A percentile compares a stretch with the other conserved stretches of the same genome.
These are phyloP conservation scores for Nycteola revayana DNA, from an alignment of 2,888 invertebrate genomes.

Conservation along the genomic window DNA sequence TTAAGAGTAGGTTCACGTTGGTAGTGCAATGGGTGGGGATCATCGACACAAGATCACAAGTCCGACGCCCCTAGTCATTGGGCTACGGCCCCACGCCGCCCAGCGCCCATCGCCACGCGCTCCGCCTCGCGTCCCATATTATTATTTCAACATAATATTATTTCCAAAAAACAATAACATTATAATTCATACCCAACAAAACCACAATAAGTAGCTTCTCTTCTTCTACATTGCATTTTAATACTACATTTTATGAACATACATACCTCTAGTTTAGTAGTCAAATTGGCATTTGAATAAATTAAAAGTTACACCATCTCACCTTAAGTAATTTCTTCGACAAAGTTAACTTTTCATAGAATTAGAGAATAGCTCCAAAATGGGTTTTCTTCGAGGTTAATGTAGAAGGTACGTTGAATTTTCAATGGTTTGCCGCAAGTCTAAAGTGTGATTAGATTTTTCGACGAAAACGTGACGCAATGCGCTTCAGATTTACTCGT, in stretches of 20 bases:
- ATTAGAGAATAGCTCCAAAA: constrained; percentile 48
- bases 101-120: no score
- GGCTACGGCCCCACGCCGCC: no score
- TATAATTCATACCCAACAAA: no score
- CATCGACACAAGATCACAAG: no score
- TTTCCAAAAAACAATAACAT: no score
- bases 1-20: no score
- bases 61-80: no score
- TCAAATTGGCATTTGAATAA: constrained; percentile 65
- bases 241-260: constrained; percentile 7
- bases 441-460: not conserved
- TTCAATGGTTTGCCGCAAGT: constrained; percentile 8
- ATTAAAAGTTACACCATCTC: constrained; percentile 48
- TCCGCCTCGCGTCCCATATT: no score
- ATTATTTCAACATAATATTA: no score
- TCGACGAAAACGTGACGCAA: not conserved
- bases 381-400: constrained; percentile 27
- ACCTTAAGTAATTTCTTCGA: constrained; percentile 52
- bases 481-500: no score
- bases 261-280: constrained; percentile 43
- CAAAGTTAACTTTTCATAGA: constrained; percentile 58
- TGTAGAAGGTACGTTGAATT: constrained; percentile 10
- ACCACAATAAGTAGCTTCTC: no score
- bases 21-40: no score
- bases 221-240: not conserved